Conservation (phyloP, 2,888 invertebrate genomes). For the Synergus japonicus region DNA sequence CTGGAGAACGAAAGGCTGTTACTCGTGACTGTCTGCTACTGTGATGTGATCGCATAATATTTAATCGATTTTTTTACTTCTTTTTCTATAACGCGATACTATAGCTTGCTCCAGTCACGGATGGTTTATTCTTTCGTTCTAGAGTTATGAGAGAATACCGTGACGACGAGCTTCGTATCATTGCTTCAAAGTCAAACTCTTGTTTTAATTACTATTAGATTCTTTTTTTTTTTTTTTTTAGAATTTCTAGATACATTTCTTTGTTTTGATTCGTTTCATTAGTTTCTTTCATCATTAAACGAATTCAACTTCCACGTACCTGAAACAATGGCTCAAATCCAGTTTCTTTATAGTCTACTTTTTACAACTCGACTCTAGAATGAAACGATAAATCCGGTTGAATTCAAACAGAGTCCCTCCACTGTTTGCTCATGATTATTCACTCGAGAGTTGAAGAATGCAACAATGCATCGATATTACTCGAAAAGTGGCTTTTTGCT, state of each 20-base stretch:
- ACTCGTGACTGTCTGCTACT: constrained; percentile 69
- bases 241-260: constrained; percentile 45
- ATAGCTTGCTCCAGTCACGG: constrained; percentile 44
- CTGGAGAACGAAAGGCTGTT: constrained; percentile 71
- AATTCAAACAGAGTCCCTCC: constrained; percentile 66
- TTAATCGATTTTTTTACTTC: constrained; percentile 63
- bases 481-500: constrained; percentile 49
- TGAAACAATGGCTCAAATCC: constrained; percentile 38
- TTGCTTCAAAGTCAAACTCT: constrained; percentile 23
- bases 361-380: constrained; percentile 57
- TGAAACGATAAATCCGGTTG: constrained; percentile 63
- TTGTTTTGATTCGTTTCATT: constrained; percentile 48
- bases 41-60: constrained; percentile 74
- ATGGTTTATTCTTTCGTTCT: constrained; percentile 64
- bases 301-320: constrained; percentile 42
- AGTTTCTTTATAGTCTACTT: constrained; percentile 40
- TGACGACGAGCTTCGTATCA: constrained; percentile 38
- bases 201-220: constrained; percentile 26
- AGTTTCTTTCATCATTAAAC: constrained; percentile 51
- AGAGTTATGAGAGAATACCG: constrained; percentile 49
- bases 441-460: constrained; percentile 45
- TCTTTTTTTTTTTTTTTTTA: constrained; percentile 15
- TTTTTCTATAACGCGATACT: constrained; percentile 54
- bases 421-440: constrained; percentile 67
- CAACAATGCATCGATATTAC: constrained; percentile 50